Evolutionary conservation across 2,888 invertebrate genomes (phyloP).

Genomic region (Caenorhabditis virilis): DNA sequence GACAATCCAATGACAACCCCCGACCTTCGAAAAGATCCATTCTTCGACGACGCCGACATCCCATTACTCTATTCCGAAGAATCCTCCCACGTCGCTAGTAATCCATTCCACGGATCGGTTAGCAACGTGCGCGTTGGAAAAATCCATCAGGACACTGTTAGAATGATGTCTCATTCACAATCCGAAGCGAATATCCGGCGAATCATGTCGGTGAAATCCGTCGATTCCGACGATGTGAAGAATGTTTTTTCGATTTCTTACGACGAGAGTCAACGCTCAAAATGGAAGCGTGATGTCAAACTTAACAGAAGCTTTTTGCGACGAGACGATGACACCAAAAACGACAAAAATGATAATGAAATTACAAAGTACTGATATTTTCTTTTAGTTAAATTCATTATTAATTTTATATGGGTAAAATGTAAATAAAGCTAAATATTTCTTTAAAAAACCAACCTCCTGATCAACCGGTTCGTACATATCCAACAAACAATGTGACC

Average conservation of each 20-base stretch:
- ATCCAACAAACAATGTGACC: slow-evolving; percentile 87
- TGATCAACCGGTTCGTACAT: slow-evolving; percentile 73
- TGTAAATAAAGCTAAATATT: too few species aligned
- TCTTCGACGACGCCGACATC: slow-evolving; percentile 54
- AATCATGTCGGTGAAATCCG: slow-evolving; percentile 24
- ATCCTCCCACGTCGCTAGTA: slow-evolving; percentile 28
- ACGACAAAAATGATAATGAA: neutral
- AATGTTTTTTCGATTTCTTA: slow-evolving; percentile 31
- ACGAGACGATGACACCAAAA: neutral
- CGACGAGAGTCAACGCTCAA: slow-evolving; percentile 12
- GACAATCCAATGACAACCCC: slow-evolving; percentile 61
- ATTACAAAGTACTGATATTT: too few species aligned
- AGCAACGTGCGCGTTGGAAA: neutral
- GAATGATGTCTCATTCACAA: slow-evolving; percentile 43
- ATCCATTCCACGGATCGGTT: slow-evolving; percentile 32
- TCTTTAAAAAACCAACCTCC: slow-evolving; percentile 29
- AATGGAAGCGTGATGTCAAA: too few species aligned
- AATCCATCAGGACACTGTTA: neutral
- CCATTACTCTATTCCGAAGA: slow-evolving; percentile 45
- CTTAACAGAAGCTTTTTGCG: slow-evolving; percentile 23
- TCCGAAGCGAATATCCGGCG: slow-evolving; percentile 23
- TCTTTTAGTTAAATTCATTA: too few species aligned
- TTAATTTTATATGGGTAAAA: too few species aligned
- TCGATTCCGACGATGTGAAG: slow-evolving; percentile 7
- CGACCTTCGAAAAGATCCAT: slow-evolving; percentile 58